Evolutionary conservation across 2,113 vertebrate species (phyloP).

Genomic region (Furnarius figulus): DNA sequence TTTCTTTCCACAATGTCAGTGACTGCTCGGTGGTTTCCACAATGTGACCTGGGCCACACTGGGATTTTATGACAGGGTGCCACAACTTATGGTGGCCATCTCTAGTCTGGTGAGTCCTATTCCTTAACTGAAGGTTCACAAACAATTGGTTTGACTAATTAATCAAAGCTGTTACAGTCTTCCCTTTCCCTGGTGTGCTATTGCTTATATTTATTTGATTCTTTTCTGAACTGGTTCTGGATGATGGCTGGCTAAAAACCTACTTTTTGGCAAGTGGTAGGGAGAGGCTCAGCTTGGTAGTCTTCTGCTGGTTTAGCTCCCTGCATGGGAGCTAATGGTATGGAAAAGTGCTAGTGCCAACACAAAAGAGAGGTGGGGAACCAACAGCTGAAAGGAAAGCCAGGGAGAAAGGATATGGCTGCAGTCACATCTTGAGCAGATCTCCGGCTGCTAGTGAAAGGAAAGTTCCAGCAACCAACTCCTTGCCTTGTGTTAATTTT

Average conservation of each 20-base stretch:
- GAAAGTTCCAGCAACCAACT: neutral
- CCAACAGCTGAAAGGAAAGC: neutral
- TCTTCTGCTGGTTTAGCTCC: neutral
- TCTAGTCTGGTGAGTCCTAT: neutral
- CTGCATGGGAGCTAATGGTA: neutral
- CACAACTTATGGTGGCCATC: neutral
- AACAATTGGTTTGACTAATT: neutral
- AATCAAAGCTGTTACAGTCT: neutral
- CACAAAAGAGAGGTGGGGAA: fast-evolving
- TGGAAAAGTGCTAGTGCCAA: neutral
- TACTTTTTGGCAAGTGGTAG: neutral
- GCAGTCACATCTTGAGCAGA: neutral
- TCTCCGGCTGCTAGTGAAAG: neutral
- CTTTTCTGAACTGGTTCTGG: neutral
- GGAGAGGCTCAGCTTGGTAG: fast-evolving
- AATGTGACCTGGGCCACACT: neutral
- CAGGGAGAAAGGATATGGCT: neutral
- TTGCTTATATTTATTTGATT: neutral
- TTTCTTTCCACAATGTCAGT: neutral
- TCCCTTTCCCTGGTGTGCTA: neutral
- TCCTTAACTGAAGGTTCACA: neutral
- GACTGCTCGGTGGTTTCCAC: neutral
- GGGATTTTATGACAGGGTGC: neutral
- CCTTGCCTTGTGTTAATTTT: neutral
- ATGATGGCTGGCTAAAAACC: neutral